Evolutionary conservation across 2,888 invertebrate species (phyloP).

Genomic region (Tethea ocularis): DNA sequence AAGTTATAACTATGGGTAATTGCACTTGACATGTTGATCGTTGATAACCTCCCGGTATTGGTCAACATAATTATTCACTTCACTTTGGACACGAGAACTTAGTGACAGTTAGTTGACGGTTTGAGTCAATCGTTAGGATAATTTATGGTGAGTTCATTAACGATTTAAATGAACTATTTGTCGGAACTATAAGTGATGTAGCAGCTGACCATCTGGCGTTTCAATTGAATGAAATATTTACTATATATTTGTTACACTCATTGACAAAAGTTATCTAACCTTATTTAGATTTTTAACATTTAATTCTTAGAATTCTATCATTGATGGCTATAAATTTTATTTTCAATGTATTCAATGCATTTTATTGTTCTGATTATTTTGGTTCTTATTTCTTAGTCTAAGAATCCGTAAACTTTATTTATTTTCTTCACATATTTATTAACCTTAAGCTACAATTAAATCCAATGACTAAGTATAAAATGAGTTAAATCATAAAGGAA

Average conservation of each 20-base stretch:
- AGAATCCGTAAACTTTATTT: too few relatives aligned
- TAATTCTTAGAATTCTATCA: too few relatives aligned
- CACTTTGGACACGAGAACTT: slow-evolving; percentile 8
- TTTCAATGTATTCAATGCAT: too few relatives aligned
- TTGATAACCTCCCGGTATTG: slow-evolving; percentile 29
- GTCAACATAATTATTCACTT: slow-evolving; percentile 30
- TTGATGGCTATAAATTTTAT: too few relatives aligned
- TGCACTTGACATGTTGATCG: slow-evolving; percentile 31
- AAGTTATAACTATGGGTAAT: slow-evolving; percentile 32
- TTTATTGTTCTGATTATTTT: too few relatives aligned
- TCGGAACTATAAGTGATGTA: neutral
- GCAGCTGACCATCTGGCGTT: neutral
- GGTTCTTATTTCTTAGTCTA: too few relatives aligned
- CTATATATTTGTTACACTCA: neutral
- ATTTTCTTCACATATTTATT: neutral
- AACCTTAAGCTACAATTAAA: neutral
- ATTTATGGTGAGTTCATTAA: slow-evolving; percentile 2
- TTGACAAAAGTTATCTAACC: neutral
- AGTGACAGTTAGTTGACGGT: neutral
- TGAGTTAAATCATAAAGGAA: neutral
- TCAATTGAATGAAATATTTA: neutral
- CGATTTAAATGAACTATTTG: neutral
- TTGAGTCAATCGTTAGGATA: neutral
- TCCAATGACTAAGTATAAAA: slow-evolving; percentile 4
- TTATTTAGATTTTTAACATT: too few relatives aligned